Conservation (phyloP, 2,888 invertebrate species). For the Spisula subtruncata region DNA sequence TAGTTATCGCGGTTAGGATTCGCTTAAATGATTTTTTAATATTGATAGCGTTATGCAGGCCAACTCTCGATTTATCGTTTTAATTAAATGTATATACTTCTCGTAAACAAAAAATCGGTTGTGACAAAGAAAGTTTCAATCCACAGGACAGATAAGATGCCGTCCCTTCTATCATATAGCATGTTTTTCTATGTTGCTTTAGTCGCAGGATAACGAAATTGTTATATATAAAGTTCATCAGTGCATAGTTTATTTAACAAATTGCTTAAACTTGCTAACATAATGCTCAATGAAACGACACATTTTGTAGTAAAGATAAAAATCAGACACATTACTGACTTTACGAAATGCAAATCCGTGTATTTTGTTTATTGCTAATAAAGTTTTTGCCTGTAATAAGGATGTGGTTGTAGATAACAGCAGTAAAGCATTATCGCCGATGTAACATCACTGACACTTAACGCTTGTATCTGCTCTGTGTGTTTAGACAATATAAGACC, state of each 20-base stretch:
- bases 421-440: background rate
- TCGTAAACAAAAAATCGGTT: background rate
- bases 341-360: conserved; percentile 2
- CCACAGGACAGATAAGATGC: background rate
- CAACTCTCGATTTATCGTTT: background rate
- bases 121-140: background rate
- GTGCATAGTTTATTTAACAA: background rate
- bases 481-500: background rate
- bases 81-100: background rate
- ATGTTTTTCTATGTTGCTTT: background rate
- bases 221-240: background rate
- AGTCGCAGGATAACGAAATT: background rate
- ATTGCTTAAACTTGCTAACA: background rate
- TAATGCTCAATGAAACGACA: background rate
- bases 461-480: background rate
- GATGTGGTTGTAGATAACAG: background rate
- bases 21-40: no score
- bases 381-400: no score
- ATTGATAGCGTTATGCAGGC: no score
- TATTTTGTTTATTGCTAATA: no score
- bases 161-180: background rate
- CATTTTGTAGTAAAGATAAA: no score
- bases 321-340: background rate
- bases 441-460: no score
- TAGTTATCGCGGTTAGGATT: no score